Evolutionary conservation across 2,113 vertebrate genomes (phyloP).

Genomic region (Cephalopholis sonnerati): DNA sequence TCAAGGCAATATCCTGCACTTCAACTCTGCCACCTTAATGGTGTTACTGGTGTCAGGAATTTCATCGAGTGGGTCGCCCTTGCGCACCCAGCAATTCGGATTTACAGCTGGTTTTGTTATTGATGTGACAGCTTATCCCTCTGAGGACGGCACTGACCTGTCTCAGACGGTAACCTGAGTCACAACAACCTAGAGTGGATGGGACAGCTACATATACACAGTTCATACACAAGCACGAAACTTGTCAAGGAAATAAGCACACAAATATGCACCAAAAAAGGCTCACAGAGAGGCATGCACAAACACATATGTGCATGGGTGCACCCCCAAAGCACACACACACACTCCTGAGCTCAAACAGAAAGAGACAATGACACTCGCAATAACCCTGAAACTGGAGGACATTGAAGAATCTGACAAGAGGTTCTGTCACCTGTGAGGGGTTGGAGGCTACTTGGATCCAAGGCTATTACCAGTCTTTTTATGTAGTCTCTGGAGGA

Average conservation of each 20-base stretch:
- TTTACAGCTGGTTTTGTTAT: conserved; percentile 72
- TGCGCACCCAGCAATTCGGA: conserved; percentile 37
- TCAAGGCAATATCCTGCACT: conserved; percentile 42
- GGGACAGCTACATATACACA: conserved; percentile 30
- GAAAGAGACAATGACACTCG: conserved; percentile 74
- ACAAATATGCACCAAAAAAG: conserved; percentile 13
- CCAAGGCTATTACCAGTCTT: conserved; percentile 45
- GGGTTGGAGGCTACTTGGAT: conserved; percentile 32
- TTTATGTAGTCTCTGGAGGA: conserved; percentile 53
- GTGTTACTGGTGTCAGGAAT: conserved; percentile 51
- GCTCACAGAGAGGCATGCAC: background rate
- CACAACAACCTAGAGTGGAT: conserved; percentile 60
- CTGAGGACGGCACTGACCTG: conserved; percentile 65
- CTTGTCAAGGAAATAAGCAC: conserved; percentile 29
- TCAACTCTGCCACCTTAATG: conserved; percentile 33
- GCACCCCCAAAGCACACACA: conserved; percentile 16
- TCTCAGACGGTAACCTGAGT: conserved; percentile 60
- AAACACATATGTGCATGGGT: background rate
- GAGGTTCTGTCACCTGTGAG: conserved; percentile 28
- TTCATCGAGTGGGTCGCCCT: conserved; percentile 17
- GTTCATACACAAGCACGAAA: conserved; percentile 14
- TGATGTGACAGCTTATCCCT: conserved; percentile 60
- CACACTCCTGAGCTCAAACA: conserved; percentile 40
- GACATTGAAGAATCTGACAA: conserved; percentile 55
- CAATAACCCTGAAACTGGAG: conserved; percentile 58